Evolutionary conservation across 2,888 invertebrate species (phyloP).

Genomic region (Mesoligia furuncula): DNA sequence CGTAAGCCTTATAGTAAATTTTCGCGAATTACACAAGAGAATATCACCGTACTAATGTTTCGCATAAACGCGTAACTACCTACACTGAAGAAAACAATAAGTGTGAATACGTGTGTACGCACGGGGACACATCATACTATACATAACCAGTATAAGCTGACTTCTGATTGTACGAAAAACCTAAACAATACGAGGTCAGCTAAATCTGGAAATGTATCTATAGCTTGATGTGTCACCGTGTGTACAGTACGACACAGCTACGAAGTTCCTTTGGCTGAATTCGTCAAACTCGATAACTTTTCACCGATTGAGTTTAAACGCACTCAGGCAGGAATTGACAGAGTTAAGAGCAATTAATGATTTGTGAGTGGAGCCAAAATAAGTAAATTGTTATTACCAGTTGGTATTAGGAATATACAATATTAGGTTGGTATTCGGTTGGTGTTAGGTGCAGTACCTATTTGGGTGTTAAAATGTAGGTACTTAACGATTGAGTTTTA

Average conservation of each 20-base stretch:
- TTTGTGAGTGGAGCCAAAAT: not conserved
- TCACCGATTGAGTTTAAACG: constrained; percentile 27
- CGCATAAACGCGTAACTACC: constrained; percentile 37
- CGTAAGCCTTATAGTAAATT: constrained; percentile 37
- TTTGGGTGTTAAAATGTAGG: not conserved
- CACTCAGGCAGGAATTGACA: constrained; percentile 3
- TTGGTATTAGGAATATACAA: not conserved
- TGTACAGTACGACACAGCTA: constrained; percentile 27
- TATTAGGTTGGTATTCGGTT: not conserved
- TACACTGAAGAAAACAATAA: constrained; percentile 52
- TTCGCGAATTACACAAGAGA: constrained; percentile 42
- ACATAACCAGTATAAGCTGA: not conserved
- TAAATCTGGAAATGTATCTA: not conserved
- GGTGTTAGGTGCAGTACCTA: not conserved
- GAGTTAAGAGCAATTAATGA: constrained; percentile 9
- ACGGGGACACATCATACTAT: not conserved
- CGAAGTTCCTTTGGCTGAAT: constrained; percentile 33
- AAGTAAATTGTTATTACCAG: not conserved
- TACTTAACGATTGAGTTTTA: not conserved
- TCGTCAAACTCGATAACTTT: constrained; percentile 26
- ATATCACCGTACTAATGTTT: constrained; percentile 46
- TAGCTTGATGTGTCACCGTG: constrained; percentile 11
- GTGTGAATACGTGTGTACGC: constrained; percentile 41
- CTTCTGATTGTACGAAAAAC: not conserved
- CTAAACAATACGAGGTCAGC: not conserved